phyloP scores from a whole-genome alignment of 2,113 vertebrate genomes.

The Lycaon pictus region DNA sequence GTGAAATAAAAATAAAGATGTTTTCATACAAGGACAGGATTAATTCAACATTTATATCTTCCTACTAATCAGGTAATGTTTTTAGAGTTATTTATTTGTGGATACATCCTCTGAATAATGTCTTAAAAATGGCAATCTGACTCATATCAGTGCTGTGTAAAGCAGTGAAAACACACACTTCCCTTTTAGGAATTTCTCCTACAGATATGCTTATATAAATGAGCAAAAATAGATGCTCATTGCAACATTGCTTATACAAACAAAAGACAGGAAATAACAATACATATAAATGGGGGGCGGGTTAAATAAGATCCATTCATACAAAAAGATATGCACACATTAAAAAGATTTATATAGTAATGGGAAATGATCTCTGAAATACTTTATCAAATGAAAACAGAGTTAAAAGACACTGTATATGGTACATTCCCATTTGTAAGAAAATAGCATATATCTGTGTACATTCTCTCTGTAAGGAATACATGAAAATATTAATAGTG shows the following conservation, averaged over 20 bases:
- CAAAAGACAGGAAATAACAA: neutral
- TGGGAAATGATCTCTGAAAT: constrained; percentile 49
- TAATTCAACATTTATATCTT: constrained; percentile 40
- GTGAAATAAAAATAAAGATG: constrained; percentile 33
- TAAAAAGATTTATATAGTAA: neutral
- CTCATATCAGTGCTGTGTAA: neutral
- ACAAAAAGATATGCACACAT: neutral
- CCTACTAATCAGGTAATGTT: neutral
- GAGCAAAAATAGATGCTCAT: neutral
- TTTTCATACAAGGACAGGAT: neutral
- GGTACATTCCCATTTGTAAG: neutral
- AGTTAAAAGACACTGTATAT: neutral
- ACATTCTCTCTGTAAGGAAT: neutral
- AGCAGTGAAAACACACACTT: neutral
- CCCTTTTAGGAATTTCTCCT: constrained; percentile 43
- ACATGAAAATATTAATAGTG: neutral
- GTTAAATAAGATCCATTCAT: neutral
- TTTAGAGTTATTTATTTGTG: neutral
- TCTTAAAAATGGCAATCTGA: constrained; percentile 29
- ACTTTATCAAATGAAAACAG: neutral
- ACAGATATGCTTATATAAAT: neutral
- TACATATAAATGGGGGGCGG: neutral
- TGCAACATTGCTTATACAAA: neutral
- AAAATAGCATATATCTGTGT: neutral
- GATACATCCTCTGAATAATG: neutral